Conservation (phyloP, 1,140 invertebrate species). For the Hycleus phaleratus region DNA sequence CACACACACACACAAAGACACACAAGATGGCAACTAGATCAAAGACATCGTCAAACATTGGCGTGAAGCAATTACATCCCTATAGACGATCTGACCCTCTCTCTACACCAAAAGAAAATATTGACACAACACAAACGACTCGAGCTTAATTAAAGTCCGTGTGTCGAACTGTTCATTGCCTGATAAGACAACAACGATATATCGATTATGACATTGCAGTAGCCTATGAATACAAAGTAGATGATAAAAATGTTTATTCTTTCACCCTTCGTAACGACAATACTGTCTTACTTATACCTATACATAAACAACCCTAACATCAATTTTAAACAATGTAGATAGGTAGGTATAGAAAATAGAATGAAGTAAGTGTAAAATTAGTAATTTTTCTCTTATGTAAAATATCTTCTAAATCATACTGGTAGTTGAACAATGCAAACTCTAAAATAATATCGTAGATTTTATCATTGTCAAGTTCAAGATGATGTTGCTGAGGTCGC, state of each 20-base stretch:
- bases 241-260: conserved; percentile 42
- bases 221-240: conserved; percentile 41
- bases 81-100: conserved; percentile 16
- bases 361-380: no score
- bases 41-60: conserved; percentile 22
- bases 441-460: no score
- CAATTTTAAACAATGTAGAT: no score
- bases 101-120: conserved; percentile 27
- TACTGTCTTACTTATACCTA: no score
- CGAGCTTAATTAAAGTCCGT: conserved; percentile 36
- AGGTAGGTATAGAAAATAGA: no score
- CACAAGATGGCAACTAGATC: conserved; percentile 28
- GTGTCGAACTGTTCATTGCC: conserved; percentile 32
- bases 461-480: no score
- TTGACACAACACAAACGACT: conserved; percentile 29
- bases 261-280: conserved; percentile 3
- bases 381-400: no score
- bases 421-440: no score
- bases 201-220: conserved; percentile 34
- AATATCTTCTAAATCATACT: no score
- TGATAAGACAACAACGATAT: conserved; percentile 26
- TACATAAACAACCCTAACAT: no score
- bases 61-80: conserved; percentile 33
- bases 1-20: background rate
- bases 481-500: conserved; percentile 7